These are phyloP conservation scores for Sebastolobus alascanus DNA, from an alignment of 2,797 vertebrate species.

Conservation along the genomic window DNA sequence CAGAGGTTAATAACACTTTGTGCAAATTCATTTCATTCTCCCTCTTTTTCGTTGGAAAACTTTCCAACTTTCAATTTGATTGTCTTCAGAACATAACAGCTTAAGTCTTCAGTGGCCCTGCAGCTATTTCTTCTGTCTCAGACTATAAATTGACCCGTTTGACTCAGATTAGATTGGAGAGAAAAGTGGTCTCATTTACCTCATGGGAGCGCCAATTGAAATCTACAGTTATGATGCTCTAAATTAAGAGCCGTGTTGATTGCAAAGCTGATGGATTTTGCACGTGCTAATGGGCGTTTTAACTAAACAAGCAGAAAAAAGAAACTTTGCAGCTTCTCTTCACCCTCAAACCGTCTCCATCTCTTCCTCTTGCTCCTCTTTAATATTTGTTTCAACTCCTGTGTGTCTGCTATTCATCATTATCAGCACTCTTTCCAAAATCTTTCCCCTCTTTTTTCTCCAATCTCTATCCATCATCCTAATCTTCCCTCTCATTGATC, in stretches of 20 bases:
- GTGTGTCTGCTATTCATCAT: constrained; percentile 69
- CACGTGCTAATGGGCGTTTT: constrained; percentile 32
- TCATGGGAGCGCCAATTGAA: constrained; percentile 53
- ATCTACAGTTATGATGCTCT: constrained; percentile 46
- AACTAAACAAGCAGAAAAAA: constrained; percentile 34
- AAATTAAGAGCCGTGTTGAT: constrained; percentile 62
- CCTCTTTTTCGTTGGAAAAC: constrained; percentile 7
- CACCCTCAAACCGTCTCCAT: not conserved
- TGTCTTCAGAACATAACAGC: constrained; percentile 45
- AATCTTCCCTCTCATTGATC: constrained; percentile 72
- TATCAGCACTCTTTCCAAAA: constrained; percentile 65
- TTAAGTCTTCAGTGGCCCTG: constrained; percentile 53
- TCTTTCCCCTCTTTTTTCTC: constrained; percentile 36
- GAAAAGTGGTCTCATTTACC: constrained; percentile 64
- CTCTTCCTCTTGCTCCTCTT: constrained; percentile 18
- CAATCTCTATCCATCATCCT: constrained; percentile 69
- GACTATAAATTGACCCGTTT: constrained; percentile 54
- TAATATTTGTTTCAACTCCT: constrained; percentile 42
- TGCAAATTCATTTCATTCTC: constrained; percentile 52
- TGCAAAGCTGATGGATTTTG: constrained; percentile 58
- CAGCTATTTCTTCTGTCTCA: constrained; percentile 48
- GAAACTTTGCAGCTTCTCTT: constrained; percentile 14
- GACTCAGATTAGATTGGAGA: constrained; percentile 56
- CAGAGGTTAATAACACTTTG: constrained; percentile 59
- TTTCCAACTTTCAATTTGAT: constrained; percentile 50